Percentiles rank a stretch among this genome's conserved stretches.
Conservation (phyloP, 1,140 invertebrate genomes). For the Pantala flavescens region DNA sequence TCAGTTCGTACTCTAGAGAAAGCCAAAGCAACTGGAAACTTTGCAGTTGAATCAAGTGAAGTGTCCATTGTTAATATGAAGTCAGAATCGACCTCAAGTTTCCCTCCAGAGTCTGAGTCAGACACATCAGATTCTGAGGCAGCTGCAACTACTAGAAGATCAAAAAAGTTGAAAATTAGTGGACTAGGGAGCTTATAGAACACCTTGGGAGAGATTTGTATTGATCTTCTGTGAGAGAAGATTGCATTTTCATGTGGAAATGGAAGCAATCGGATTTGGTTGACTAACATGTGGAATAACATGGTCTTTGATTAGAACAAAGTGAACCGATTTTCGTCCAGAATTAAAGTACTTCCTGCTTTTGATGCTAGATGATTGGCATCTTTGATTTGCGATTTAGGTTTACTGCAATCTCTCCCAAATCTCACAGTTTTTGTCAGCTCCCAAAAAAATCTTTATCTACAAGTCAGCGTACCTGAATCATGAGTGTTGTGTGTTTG, state of each 20-base stretch:
- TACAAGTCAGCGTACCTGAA: neutral
- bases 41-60: conserved; percentile 43
- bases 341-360: no score
- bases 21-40: conserved; percentile 54
- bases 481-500: neutral
- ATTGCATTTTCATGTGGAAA: no score
- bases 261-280: no score
- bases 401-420: neutral
- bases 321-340: no score
- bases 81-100: conserved; percentile 29
- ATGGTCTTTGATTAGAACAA: no score
- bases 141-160: conserved; percentile 34
- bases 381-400: no score
- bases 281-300: no score
- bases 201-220: neutral
- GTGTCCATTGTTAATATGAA: conserved; percentile 35
- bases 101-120: conserved; percentile 39
- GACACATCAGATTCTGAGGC: conserved; percentile 43
- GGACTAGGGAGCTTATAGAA: neutral
- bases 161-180: conserved; percentile 38
- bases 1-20: conserved; percentile 58
- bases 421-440: neutral
- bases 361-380: no score
- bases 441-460: neutral
- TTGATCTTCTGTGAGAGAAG: neutral